phyloP scores from a whole-genome alignment of 2,888 invertebrate genomes.

The Luperina testacea region DNA sequence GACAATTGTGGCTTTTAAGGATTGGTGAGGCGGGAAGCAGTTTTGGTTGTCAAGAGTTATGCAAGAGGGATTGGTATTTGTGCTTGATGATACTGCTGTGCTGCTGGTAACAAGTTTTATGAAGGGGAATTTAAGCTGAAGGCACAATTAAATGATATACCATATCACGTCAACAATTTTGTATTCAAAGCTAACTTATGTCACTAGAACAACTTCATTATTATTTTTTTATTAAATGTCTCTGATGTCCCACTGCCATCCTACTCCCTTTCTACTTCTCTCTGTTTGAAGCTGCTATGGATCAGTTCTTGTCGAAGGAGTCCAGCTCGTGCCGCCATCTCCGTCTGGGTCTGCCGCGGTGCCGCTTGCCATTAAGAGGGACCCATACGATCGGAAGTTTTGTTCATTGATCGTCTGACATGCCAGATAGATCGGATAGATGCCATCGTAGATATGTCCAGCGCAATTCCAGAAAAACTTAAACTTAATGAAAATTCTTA shows the following conservation, averaged over 20 bases:
- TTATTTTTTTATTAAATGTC: background rate
- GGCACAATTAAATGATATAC: background rate
- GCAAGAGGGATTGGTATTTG: background rate
- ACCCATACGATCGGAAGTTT: no score
- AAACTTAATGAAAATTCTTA: conserved; percentile 4
- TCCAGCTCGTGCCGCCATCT: background rate
- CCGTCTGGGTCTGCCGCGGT: background rate
- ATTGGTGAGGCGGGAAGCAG: background rate
- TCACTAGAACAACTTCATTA: background rate
- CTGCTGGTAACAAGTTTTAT: background rate
- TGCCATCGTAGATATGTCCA: no score
- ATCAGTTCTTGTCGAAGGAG: background rate
- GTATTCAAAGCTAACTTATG: background rate
- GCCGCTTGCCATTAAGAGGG: no score
- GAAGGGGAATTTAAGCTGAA: background rate
- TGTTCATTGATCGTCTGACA: no score
- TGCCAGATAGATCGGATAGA: no score
- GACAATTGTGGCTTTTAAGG: conserved; percentile 53
- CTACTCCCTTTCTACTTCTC: background rate
- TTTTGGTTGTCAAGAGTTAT: background rate
- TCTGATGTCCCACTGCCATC: background rate
- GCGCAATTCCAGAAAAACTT: background rate
- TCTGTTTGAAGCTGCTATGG: background rate
- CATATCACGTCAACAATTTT: background rate
- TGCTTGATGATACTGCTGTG: background rate